Evolutionary conservation across 2,113 vertebrate species (phyloP), one percentile per base, ranked within the genome.

Genomic region (Alexandromys fortis): DNA sequence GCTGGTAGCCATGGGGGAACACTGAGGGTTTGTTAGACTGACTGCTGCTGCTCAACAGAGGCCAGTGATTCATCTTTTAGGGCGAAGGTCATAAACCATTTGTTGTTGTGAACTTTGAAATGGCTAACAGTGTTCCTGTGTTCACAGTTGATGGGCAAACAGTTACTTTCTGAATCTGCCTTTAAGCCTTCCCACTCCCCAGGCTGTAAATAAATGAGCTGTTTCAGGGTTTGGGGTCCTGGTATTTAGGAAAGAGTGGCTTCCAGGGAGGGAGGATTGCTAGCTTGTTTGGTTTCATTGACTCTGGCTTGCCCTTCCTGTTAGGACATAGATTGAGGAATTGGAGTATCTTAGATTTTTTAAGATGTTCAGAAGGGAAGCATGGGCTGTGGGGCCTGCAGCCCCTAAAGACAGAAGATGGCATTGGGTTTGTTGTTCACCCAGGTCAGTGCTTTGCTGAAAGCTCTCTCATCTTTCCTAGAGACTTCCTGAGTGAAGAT

Each of bases 401-500:
- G 61, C 52, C 3, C 47, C 83, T 95, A 9, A 7, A 94, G 92
- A 72, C 38, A 97, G 95, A 94, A 92, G 42, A 58, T 58, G 2
- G 13, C 22, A 5, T 16, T 47, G 38, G 21, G 12, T 72, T 22
- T 16, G 30, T 30, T 73, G 1, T 21, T 2, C 1, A 24, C 26
- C 75, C 4, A 0, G 0, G 22, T 33, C 61, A 63, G 78, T 30
- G 35, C 0, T 0, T 47, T 0, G 12, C 77, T 98, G 76, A 98
- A 93, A 38, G 42, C 3, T 61, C 0, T 67, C 55, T 98, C 65
- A 88, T 97, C 76, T 97, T 96, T 91, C 91, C 45, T 96, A 99
- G 99, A 97, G 99, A 98, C 72, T 95, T 98, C 94, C 98, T 98
- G 79, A 99, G 98, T 0, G 99, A 99, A 0, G 99, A 99, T 0